These are phyloP conservation scores for Burhinus bistriatus DNA, from an alignment of 2,113 vertebrate species.

Conservation along the genomic window DNA sequence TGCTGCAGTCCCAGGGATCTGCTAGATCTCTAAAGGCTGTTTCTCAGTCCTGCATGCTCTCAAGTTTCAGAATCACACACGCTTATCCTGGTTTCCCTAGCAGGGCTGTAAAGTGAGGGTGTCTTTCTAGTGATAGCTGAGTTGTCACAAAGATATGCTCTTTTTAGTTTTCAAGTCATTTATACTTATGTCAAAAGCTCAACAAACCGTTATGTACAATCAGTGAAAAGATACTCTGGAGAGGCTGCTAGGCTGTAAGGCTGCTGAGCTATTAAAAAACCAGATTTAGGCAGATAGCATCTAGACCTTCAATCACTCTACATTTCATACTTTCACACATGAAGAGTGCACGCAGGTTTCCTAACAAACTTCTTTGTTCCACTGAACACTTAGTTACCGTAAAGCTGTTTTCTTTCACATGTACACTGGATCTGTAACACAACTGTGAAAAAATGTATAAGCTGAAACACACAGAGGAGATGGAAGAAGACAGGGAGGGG, in stretches of 20 bases:
- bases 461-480: background rate
- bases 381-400: background rate
- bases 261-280: background rate
- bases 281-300: background rate
- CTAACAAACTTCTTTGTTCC: background rate
- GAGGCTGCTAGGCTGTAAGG: background rate
- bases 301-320: background rate
- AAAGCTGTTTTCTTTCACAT: background rate
- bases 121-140: background rate
- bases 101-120: background rate
- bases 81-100: background rate
- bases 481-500: background rate
- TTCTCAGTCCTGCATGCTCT: background rate
- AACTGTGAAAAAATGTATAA: background rate
- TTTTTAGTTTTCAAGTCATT: background rate
- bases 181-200: background rate
- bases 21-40: background rate
- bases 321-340: background rate
- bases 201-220: background rate
- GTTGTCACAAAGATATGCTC: background rate
- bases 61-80: background rate
- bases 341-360: background rate
- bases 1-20: background rate
- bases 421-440: background rate
- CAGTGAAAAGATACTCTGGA: background rate